Evolutionary conservation across 2,797 vertebrate species (phyloP).

Genomic region (Melanitta fusca): DNA sequence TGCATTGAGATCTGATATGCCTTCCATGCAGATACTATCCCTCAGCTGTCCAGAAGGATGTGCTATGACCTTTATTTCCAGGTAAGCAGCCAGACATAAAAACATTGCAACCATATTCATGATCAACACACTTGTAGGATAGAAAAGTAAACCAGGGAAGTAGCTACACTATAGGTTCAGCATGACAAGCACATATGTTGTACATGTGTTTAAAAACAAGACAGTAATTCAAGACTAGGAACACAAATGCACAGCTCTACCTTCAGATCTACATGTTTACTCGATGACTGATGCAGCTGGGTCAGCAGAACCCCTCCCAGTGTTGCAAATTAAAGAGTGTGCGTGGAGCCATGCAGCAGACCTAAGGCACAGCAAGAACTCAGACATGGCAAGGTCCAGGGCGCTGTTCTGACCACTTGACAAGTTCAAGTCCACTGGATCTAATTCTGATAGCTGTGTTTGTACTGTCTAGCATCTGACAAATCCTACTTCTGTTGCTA

Average conservation of each 20-base stretch:
- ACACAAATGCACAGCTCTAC: neutral
- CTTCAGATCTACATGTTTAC: neutral
- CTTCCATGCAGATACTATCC: neutral
- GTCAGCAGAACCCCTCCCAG: neutral
- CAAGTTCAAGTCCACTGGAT: neutral
- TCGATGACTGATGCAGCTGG: neutral
- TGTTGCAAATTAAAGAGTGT: neutral
- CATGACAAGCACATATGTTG: rapidly evolving
- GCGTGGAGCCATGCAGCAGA: neutral
- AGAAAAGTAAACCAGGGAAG: neutral
- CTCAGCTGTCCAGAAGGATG: neutral
- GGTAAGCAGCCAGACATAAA: neutral
- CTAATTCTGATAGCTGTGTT: neutral
- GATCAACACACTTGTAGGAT: neutral
- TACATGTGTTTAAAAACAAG: neutral
- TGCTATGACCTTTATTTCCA: neutral
- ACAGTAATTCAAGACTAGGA: neutral
- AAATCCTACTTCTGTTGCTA: neutral
- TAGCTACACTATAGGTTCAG: neutral
- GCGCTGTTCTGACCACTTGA: neutral
- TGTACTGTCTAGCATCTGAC: neutral
- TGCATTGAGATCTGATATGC: neutral
- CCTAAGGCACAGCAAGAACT: neutral
- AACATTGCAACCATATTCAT: neutral
- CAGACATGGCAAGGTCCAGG: neutral